These are phyloP conservation scores for Florisuga fusca DNA, from an alignment of 2,797 vertebrate species.

Conservation along the genomic window DNA sequence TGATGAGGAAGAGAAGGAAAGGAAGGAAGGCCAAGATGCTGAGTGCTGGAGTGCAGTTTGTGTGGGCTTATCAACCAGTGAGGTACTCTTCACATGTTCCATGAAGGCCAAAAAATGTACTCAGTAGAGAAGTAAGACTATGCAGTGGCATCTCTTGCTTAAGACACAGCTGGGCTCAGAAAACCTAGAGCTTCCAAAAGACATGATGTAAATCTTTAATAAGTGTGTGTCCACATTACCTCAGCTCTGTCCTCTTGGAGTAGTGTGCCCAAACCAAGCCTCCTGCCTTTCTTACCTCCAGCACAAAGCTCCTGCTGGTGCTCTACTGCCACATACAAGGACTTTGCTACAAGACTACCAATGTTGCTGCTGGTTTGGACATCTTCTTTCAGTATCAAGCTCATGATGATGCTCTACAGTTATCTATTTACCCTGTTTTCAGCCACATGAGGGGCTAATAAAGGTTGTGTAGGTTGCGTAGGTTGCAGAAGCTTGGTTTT, in stretches of 20 bases:
- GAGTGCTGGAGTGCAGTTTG: background rate
- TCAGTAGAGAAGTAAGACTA: background rate
- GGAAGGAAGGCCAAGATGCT: background rate
- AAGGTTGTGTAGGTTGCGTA: background rate
- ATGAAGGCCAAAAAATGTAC: background rate
- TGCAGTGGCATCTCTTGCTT: background rate
- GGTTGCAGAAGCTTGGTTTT: background rate
- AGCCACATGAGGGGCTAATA: background rate
- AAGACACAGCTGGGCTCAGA: background rate
- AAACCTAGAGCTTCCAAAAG: background rate
- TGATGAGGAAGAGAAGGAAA: background rate
- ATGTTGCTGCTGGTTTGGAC: background rate
- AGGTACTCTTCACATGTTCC: background rate
- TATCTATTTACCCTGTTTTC: accelerated
- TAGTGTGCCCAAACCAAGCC: background rate
- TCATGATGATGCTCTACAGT: background rate
- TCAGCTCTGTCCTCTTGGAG: background rate
- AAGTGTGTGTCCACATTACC: background rate
- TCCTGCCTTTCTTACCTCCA: background rate
- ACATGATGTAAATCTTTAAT: background rate
- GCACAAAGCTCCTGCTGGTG: background rate
- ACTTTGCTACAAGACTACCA: background rate
- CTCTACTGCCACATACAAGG: background rate
- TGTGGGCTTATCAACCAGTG: background rate
- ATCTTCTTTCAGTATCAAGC: background rate